Conservation (phyloP, 2,888 invertebrate genomes). For the Melolontha melolontha region DNA sequence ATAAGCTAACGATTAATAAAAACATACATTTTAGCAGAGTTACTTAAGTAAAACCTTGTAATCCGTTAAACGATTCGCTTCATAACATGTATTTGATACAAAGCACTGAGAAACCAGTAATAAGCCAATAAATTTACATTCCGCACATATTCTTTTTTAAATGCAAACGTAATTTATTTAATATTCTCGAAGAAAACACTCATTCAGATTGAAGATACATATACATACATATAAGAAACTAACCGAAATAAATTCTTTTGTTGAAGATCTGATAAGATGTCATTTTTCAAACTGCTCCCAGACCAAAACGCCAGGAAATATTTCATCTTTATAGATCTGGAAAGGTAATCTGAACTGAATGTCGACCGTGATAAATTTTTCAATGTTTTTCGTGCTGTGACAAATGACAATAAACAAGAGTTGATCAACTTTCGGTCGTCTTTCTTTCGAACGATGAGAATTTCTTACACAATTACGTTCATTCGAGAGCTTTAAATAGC, state of each 20-base stretch:
- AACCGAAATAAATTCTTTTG: conserved; percentile 31
- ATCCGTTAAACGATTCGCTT: too few species aligned
- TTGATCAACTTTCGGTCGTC: conserved; percentile 29
- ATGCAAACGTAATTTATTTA: conserved; percentile 15
- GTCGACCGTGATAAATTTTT: conserved; percentile 36
- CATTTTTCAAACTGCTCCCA: conserved; percentile 31
- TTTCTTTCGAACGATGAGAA: conserved; percentile 27
- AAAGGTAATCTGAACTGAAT: conserved; percentile 37
- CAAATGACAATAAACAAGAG: conserved; percentile 32
- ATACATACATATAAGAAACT: conserved; percentile 1
- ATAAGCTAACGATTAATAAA: too few species aligned
- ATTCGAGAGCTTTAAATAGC: conserved; percentile 18
- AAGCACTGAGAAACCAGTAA: background rate
- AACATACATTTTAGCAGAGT: too few species aligned
- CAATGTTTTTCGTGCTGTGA: conserved; percentile 36
- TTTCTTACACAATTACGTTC: conserved; percentile 28
- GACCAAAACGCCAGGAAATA: conserved; percentile 29
- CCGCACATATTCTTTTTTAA: background rate
- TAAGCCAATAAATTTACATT: conserved; percentile 15
- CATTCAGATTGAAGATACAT: conserved; percentile 7
- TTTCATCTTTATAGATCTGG: conserved; percentile 37
- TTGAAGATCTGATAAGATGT: conserved; percentile 34
- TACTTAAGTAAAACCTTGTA: too few species aligned
- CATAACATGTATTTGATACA: too few species aligned
- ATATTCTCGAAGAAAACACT: conserved; percentile 18